These are phyloP conservation scores for Neotoxoptera formosana DNA, from an alignment of 1,140 invertebrate genomes.

Conservation along the genomic window DNA sequence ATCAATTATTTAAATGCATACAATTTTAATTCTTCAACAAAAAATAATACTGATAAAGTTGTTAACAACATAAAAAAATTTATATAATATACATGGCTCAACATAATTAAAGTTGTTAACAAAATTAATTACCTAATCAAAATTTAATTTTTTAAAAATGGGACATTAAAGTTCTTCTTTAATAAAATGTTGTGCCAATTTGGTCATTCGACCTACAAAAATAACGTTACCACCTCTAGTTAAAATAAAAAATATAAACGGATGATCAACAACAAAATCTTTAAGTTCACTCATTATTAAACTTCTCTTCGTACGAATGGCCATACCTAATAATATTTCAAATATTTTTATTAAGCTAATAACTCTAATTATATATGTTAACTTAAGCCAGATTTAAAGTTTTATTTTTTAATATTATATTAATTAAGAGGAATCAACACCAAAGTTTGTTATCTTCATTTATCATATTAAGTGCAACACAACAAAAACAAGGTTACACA, in stretches of 20 bases:
- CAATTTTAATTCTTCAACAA: not conserved
- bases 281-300: not conserved
- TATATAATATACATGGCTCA: not conserved
- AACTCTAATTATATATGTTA: not conserved
- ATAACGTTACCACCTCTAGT: not conserved
- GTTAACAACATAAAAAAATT: not conserved
- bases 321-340: constrained; percentile 37
- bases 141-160: not conserved
- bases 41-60: not conserved
- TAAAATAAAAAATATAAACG: constrained; percentile 37
- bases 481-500: not conserved
- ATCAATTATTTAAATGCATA: not conserved
- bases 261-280: constrained; percentile 44
- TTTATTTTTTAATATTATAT: not conserved
- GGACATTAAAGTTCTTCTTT: constrained; percentile 21
- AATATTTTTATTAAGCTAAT: not conserved
- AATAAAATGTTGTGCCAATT: not conserved
- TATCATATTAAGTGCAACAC: not conserved
- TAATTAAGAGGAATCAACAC: not conserved
- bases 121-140: not conserved
- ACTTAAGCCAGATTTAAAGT: not conserved
- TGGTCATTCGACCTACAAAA: constrained; percentile 48
- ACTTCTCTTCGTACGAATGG: constrained; percentile 32
- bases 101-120: constrained; percentile 6
- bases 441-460: not conserved